A percentile compares a stretch with the other conserved stretches of the same genome.
Evolutionary conservation across 2,888 invertebrate species (phyloP).

Genomic region (Megastigmus dorsalis): DNA sequence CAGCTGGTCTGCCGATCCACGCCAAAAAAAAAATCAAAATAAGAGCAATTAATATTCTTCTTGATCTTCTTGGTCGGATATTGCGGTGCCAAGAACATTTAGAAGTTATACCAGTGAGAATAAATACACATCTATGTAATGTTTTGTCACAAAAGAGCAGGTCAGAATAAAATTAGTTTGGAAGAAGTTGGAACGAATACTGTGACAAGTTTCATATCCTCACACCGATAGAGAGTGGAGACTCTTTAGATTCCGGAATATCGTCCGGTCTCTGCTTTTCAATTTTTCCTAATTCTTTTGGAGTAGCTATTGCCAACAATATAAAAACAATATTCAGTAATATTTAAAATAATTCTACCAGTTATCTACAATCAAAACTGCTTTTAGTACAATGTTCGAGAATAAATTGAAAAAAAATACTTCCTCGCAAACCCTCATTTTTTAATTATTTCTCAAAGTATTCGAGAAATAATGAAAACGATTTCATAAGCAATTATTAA

Average conservation of each 20-base stretch:
- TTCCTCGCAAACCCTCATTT: too few species aligned
- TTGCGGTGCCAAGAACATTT: neutral
- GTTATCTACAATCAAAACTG: too few species aligned
- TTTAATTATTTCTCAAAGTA: too few species aligned
- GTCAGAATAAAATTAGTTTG: slow-evolving; percentile 9
- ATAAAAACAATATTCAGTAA: too few species aligned
- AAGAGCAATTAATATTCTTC: neutral
- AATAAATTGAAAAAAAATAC: too few species aligned
- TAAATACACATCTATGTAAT: slow-evolving; percentile 2
- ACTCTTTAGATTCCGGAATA: neutral
- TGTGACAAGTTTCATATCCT: neutral
- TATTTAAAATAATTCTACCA: too few species aligned
- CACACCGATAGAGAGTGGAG: neutral
- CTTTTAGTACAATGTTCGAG: too few species aligned
- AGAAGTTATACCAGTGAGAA: neutral
- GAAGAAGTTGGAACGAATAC: neutral
- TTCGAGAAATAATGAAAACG: too few species aligned
- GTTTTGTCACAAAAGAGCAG: slow-evolving; percentile 5
- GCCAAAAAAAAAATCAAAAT: too few species aligned
- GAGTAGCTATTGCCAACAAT: too few species aligned
- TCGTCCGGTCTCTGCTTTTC: neutral
- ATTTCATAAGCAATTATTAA: too few species aligned
- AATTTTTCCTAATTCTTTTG: neutral
- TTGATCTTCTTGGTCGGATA: neutral
- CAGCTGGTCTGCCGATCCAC: slow-evolving; percentile 49